phyloP scores from a whole-genome alignment of 2,888 invertebrate genomes.

The Eupithecia centaureata region DNA sequence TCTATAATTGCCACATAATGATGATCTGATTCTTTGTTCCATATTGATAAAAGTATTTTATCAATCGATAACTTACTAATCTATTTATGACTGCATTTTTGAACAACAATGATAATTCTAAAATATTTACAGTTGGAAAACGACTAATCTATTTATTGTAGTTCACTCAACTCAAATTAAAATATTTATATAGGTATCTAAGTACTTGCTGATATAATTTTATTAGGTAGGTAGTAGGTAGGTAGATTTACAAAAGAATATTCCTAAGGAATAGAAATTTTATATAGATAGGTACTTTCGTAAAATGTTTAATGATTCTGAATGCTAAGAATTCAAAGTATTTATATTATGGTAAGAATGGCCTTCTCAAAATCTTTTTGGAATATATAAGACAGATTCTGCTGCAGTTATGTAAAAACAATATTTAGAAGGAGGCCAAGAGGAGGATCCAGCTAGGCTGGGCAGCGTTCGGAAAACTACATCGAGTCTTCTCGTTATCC shows the following conservation, averaged over 20 bases:
- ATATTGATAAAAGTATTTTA: neutral
- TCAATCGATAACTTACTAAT: conserved; percentile 5
- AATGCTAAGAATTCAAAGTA: neutral
- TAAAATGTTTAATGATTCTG: neutral
- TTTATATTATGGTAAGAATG: too few species aligned
- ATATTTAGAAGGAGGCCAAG: too few species aligned
- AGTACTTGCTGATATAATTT: neutral
- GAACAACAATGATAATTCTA: neutral
- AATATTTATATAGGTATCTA: neutral
- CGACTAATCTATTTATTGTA: conserved; percentile 3
- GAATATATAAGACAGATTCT: too few species aligned
- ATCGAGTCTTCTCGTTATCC: too few species aligned
- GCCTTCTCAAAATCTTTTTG: too few species aligned
- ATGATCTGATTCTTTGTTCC: conserved; percentile 7
- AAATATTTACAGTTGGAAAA: neutral
- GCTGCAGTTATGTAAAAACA: too few species aligned
- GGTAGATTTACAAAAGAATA: neutral
- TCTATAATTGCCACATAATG: too few species aligned
- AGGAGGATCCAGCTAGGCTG: too few species aligned
- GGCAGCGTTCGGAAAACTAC: too few species aligned
- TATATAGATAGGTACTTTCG: neutral
- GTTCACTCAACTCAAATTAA: neutral
- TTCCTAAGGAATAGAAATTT: neutral
- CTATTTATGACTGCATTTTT: conserved; percentile 12
- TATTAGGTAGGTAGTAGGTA: too few species aligned